Evolutionary conservation across 1,140 invertebrate genomes (phyloP).

Genomic region (Drosophila sechellia): DNA sequence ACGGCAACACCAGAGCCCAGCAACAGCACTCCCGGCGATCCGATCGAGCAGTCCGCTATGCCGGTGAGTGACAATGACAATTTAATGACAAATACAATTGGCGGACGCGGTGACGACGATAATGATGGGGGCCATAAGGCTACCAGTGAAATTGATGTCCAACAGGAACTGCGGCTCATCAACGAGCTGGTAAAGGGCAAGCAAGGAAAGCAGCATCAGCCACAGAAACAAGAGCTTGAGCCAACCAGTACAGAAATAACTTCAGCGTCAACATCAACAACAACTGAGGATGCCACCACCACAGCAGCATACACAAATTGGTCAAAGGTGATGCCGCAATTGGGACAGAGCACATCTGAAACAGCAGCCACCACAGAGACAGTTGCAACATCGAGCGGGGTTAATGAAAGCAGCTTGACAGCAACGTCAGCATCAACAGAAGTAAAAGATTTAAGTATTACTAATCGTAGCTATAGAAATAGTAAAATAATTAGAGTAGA

Average conservation of each 20-base stretch:
- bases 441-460: slow-evolving; percentile 65
- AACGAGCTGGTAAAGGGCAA: slow-evolving; percentile 78
- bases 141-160: slow-evolving; percentile 67
- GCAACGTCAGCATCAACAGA: slow-evolving; percentile 8
- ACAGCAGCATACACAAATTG: slow-evolving; percentile 28
- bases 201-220: slow-evolving; percentile 44
- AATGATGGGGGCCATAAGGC: slow-evolving; percentile 23
- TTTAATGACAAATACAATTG: slow-evolving; percentile 74
- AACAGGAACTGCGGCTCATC: slow-evolving; percentile 76
- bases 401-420: slow-evolving; percentile 19
- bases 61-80: slow-evolving; percentile 59
- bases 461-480: slow-evolving; percentile 76
- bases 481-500: slow-evolving; percentile 77
- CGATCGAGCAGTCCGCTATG: slow-evolving; percentile 29
- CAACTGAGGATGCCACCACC: slow-evolving; percentile 19
- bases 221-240: slow-evolving; percentile 28
- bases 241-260: slow-evolving; percentile 16
- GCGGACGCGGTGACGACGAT: slow-evolving; percentile 28
- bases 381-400: slow-evolving; percentile 22
- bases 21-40: slow-evolving; percentile 9
- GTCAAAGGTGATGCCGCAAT: slow-evolving; percentile 45
- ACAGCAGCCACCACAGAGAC: slow-evolving; percentile 26
- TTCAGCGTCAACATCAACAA: slow-evolving; percentile 1
- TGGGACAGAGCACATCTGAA: slow-evolving; percentile 4
- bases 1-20: background rate